Evolutionary conservation across 2,113 vertebrate species (phyloP), one percentile per base, ranked within the genome.

Genomic region (Erythrocebus patas): DNA sequence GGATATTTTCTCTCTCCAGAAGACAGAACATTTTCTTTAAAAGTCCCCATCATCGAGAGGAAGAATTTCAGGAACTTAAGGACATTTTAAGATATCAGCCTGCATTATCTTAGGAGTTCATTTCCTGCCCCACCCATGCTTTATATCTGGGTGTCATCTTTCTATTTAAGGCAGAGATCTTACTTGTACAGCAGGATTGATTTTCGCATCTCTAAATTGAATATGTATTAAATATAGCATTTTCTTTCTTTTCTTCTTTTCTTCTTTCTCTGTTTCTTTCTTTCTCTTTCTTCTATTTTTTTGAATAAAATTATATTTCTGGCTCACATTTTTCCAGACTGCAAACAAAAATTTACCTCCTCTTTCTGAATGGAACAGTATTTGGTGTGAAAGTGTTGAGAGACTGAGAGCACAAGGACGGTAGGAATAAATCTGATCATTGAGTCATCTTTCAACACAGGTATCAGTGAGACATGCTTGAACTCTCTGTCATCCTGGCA

Each of bases 231-330:
- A 86, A 87, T 97, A 95, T 91, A 87, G 73, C 25, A 93, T 96
- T 97, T 50, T 89, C 30, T 97, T 68, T 97, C 66, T 86, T 89
- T 96, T 97, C 92, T 93, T 52, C 75, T 61, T 92, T 48, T 87
- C 92, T 73, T 97, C n/a, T 38, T 93, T 92, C 96, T 30, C 96
- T 91, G 17, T 0, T 0, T 52, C 35, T 4, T 13, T 76, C 14
- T 30, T 92, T 45, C 75, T 43, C 87, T 66, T 40, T 50, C 0
- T 32, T 7, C 13, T 30, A 45, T 48, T 70, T 4, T 5, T 82
- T 78, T 23, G 59, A 84, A 73, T 61, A 48, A 43, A 55, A 40
- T 38, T 94, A 25, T 48, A 79, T 57, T 79, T 79, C 12, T 50
- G 35, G 11, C 18, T 85, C 61, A 64, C 4, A 20, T 72, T 70